phyloP scores from a whole-genome alignment of 2,797 vertebrate genomes.

The Eulemur coronatus region DNA sequence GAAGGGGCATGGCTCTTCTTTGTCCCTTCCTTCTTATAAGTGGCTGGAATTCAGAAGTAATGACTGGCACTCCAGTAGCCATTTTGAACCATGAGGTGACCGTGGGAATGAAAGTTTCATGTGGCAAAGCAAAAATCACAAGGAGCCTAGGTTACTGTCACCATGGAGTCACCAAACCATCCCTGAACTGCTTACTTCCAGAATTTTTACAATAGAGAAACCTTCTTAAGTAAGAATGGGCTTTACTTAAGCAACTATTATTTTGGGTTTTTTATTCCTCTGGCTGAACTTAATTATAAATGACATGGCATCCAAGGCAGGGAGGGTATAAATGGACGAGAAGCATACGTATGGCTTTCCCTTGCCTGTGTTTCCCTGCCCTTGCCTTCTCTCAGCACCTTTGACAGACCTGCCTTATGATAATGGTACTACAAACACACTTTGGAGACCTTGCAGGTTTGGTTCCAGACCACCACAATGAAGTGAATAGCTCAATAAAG shows the following conservation, averaged over 20 bases:
- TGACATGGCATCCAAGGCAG: background rate
- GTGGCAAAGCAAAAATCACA: background rate
- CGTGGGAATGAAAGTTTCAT: background rate
- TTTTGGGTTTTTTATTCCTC: background rate
- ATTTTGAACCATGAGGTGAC: background rate
- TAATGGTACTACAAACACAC: background rate
- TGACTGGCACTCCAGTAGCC: background rate
- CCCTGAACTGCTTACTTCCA: background rate
- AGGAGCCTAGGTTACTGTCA: background rate
- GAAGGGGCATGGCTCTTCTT: background rate
- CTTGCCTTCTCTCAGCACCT: background rate
- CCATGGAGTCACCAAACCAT: background rate
- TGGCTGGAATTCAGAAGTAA: background rate
- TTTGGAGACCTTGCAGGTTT: background rate
- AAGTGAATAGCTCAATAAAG: background rate
- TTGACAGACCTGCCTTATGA: background rate
- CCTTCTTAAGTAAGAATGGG: background rate
- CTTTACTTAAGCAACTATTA: background rate
- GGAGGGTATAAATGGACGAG: background rate
- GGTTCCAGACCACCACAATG: background rate
- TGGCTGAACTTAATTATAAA: background rate
- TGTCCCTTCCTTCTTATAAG: background rate
- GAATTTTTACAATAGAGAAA: background rate
- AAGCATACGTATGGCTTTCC: background rate
- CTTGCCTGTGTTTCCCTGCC: background rate